These are phyloP conservation scores for Takifugu rubripes DNA, from an alignment of 2,797 vertebrate genomes.

Conservation along the genomic window DNA sequence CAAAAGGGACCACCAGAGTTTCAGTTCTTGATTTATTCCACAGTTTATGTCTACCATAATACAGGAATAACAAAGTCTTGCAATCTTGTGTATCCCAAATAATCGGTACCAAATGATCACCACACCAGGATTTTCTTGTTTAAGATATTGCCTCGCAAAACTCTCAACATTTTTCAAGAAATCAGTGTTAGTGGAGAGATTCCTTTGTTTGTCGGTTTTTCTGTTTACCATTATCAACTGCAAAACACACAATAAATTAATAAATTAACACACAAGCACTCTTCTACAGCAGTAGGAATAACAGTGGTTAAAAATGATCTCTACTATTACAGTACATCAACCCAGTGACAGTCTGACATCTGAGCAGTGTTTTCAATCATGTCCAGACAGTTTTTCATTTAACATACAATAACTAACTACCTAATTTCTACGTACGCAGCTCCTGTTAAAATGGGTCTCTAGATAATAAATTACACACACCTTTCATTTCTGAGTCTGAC, in stretches of 20 bases:
- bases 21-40: conserved; percentile 75
- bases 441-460: conserved; percentile 60
- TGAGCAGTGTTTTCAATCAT: conserved; percentile 50
- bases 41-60: conserved; percentile 71
- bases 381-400: conserved; percentile 50
- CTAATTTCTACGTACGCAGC: conserved; percentile 57
- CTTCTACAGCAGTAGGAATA: conserved; percentile 79
- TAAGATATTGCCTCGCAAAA: conserved; percentile 78
- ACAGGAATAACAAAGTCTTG: conserved; percentile 68
- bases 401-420: conserved; percentile 66
- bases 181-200: conserved; percentile 77
- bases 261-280: conserved; percentile 96
- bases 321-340: conserved; percentile 69
- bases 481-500: conserved; percentile 60
- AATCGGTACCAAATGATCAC: conserved; percentile 76
- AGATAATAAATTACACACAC: conserved; percentile 74
- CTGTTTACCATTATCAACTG: conserved; percentile 67
- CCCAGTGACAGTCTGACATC: conserved; percentile 59
- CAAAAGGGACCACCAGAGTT: conserved; percentile 26
- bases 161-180: conserved; percentile 75
- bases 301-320: conserved; percentile 68
- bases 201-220: conserved; percentile 52
- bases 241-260: conserved; percentile 94
- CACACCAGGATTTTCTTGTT: conserved; percentile 65
- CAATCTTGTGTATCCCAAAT: conserved; percentile 69